These are phyloP conservation scores for Amazona finschi DNA, from an alignment of 2,797 vertebrate species.

Conservation along the genomic window DNA sequence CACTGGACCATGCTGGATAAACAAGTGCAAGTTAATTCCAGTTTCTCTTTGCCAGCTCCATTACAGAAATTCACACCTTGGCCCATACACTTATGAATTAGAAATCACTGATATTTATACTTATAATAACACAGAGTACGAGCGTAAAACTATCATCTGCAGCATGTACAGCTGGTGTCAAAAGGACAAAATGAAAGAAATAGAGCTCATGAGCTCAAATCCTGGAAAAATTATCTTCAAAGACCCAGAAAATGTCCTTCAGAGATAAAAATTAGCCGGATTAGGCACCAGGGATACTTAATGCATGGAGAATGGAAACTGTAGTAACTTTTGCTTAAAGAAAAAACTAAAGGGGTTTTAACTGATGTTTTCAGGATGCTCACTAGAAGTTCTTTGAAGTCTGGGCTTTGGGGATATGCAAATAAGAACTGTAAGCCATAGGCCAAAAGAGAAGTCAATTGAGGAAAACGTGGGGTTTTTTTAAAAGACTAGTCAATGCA, in stretches of 20 bases:
- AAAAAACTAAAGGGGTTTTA: background rate
- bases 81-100: background rate
- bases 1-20: background rate
- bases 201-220: background rate
- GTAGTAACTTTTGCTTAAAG: background rate
- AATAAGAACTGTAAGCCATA: background rate
- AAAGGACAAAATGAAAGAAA: background rate
- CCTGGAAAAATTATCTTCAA: slow-evolving; percentile 21
- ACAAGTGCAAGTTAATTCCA: background rate
- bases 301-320: background rate
- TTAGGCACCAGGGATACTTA: background rate
- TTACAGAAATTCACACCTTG: background rate
- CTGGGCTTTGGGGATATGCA: background rate
- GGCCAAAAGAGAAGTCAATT: background rate
- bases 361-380: background rate
- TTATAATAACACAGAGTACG: background rate
- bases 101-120: background rate
- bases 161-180: background rate
- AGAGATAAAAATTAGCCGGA: background rate
- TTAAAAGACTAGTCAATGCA: background rate
- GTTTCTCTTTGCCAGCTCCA: background rate
- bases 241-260: background rate
- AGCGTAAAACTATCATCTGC: background rate
- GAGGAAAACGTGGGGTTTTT: background rate
- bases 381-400: background rate